Evolutionary conservation across 2,888 invertebrate genomes (phyloP).

Genomic region (Eupithecia exiguata): DNA sequence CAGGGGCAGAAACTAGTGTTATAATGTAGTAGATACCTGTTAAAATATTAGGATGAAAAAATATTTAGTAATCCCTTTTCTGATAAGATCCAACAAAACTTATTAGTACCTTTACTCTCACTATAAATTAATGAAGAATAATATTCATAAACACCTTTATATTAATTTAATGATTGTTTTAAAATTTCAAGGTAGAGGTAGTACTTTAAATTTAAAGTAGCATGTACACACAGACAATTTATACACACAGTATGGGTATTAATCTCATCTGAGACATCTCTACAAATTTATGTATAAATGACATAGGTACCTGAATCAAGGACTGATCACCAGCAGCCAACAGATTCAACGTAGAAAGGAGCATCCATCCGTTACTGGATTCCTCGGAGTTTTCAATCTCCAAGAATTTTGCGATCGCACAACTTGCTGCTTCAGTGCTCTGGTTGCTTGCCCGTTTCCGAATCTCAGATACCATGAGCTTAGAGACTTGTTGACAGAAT

Average conservation of each 20-base stretch:
- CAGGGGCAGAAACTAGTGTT: too few relatives aligned
- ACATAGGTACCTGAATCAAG: conserved; percentile 89
- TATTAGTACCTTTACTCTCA: too few relatives aligned
- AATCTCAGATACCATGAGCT: conserved; percentile 98
- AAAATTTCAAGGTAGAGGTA: too few relatives aligned
- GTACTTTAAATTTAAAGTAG: too few relatives aligned
- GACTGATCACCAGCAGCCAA: conserved; percentile 95
- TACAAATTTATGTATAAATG: neutral
- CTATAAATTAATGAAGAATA: too few relatives aligned
- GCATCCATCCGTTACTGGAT: conserved; percentile 98
- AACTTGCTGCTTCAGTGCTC: conserved; percentile 97
- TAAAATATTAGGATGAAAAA: too few relatives aligned
- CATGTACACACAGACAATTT: too few relatives aligned
- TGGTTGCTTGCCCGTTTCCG: conserved; percentile 97
- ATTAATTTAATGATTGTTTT: too few relatives aligned
- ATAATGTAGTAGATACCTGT: too few relatives aligned
- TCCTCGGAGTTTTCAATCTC: conserved; percentile 98
- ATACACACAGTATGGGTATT: neutral
- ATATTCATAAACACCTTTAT: too few relatives aligned
- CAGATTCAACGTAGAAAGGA: conserved; percentile 94
- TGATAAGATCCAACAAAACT: too few relatives aligned
- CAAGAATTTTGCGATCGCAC: conserved; percentile 97
- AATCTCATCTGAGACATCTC: neutral
- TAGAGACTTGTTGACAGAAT: conserved; percentile 97
- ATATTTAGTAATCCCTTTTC: too few relatives aligned